Percentiles rank a stretch among this genome's conserved stretches.
Conservation (phyloP, 1,140 invertebrate species). For the Trichonephila clavata region DNA sequence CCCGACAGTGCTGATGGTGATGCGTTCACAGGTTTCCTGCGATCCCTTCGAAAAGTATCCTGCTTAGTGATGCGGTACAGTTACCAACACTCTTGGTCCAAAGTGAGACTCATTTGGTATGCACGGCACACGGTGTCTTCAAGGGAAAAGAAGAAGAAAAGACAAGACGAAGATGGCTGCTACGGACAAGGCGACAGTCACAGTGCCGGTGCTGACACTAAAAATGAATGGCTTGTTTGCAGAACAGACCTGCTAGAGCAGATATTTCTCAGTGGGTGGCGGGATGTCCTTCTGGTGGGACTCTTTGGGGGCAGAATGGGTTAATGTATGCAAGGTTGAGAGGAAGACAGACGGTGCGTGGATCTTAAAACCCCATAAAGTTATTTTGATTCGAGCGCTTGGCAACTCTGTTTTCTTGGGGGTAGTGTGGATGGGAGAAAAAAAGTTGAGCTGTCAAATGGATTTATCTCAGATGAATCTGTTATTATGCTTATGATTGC, state of each 20-base stretch:
- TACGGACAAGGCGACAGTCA: background rate
- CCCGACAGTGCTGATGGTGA: background rate
- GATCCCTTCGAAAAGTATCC: constrained; percentile 18
- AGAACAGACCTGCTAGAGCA: background rate
- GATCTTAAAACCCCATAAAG: background rate
- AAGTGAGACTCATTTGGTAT: background rate
- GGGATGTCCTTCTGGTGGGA: background rate
- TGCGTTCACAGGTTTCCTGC: background rate
- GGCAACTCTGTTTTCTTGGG: too few species aligned
- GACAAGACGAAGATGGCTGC: background rate
- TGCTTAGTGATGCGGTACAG: constrained; percentile 61
- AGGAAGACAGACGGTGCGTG: background rate
- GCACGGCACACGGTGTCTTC: background rate
- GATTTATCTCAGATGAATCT: too few species aligned
- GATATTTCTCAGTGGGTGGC: background rate
- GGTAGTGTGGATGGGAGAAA: too few species aligned
- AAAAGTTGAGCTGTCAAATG: too few species aligned
- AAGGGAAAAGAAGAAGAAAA: background rate
- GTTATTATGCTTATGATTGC: too few species aligned
- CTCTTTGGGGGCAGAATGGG: background rate
- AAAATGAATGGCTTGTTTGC: constrained; percentile 35
- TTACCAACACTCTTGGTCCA: constrained; percentile 28
- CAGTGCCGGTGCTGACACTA: background rate
- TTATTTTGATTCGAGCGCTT: background rate
- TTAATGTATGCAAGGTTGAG: background rate